Percentiles rank a stretch among this genome's conserved stretches.
Conservation (phyloP, 2,113 vertebrate genomes). For the Noctilio leporinus region DNA sequence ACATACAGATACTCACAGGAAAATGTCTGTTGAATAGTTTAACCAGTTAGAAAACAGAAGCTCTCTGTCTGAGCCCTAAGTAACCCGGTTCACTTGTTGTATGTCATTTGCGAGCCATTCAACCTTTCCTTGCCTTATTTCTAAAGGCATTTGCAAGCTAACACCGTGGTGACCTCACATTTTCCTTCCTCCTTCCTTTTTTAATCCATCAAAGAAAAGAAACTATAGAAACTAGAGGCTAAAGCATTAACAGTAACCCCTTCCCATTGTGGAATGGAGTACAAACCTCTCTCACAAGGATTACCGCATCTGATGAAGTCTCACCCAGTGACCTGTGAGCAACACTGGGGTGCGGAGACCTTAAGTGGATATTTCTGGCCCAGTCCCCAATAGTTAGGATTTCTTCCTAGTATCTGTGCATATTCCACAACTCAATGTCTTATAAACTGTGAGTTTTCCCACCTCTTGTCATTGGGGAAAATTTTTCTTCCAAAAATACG, state of each 20-base stretch:
- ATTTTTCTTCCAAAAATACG: not conserved
- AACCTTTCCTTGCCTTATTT: not conserved
- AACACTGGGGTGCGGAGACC: not conserved
- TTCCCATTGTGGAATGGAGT: not conserved
- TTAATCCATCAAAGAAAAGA: not conserved
- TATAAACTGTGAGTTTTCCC: slow-evolving; percentile 26
- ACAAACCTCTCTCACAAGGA: not conserved
- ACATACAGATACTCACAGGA: not conserved
- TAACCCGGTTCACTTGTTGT: not conserved
- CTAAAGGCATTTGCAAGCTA: not conserved
- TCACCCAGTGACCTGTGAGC: not conserved
- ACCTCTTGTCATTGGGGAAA: slow-evolving; percentile 21
- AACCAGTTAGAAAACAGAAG: not conserved
- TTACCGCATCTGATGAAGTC: not conserved
- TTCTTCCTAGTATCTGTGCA: not conserved
- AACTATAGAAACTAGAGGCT: not conserved
- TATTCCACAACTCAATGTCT: not conserved
- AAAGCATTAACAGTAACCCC: not conserved
- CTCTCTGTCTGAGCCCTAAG: not conserved
- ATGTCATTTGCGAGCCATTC: not conserved
- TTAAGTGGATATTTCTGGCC: slow-evolving; percentile 31
- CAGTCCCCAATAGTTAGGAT: slow-evolving; percentile 3
- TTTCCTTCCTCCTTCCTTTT: not conserved
- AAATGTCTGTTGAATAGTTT: not conserved
- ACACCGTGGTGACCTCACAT: not conserved